Percentiles rank a stretch among this genome's conserved stretches.
Evolutionary conservation across 1,140 invertebrate genomes (phyloP).

Genomic region (Trichonephila clavipes): DNA sequence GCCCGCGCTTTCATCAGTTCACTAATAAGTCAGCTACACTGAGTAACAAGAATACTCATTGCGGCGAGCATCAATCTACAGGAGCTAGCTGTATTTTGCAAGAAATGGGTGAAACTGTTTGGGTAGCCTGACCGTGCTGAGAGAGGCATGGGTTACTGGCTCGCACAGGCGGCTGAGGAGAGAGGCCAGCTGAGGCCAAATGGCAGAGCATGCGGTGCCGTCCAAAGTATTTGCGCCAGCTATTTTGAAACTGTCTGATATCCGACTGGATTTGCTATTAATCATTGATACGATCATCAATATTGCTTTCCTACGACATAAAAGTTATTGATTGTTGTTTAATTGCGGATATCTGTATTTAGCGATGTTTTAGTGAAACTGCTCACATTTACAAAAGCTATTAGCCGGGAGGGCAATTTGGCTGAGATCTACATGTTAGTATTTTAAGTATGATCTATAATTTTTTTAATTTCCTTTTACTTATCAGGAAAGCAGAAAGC

Average conservation of each 20-base stretch:
- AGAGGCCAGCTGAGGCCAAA: no score
- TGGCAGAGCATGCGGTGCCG: no score
- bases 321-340: conserved; percentile 26
- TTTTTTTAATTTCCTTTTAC: neutral
- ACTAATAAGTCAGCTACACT: no score
- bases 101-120: no score
- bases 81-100: no score
- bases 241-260: neutral
- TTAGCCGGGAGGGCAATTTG: neutral
- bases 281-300: conserved; percentile 10
- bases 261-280: neutral
- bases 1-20: no score
- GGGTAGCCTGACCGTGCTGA: no score
- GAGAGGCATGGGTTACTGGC: no score
- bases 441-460: neutral
- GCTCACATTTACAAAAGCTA: neutral
- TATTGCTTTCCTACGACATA: neutral
- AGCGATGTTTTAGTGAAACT: conserved; percentile 11
- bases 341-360: conserved; percentile 23
- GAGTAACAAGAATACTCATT: no score
- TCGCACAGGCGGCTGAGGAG: no score
- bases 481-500: neutral
- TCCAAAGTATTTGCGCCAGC: no score
- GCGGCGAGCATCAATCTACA: no score
- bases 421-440: conserved; percentile 7